Conservation (phyloP, 2,113 vertebrate species). For the Ceratotherium simum region DNA sequence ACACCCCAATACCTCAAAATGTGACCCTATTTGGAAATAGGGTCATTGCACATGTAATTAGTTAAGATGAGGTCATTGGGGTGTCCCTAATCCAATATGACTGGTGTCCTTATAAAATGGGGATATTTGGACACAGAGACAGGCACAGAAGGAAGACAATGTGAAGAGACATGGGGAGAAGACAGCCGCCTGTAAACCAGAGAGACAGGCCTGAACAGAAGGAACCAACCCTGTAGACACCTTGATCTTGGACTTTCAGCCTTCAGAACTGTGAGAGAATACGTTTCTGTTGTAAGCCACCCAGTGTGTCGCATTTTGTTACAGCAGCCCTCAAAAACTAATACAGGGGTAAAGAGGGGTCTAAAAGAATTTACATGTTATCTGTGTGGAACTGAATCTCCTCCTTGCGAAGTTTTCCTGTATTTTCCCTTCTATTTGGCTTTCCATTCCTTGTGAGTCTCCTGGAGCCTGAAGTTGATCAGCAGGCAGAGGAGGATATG, state of each 20-base stretch:
- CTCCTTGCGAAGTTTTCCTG: background rate
- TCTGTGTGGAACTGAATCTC: background rate
- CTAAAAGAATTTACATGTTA: background rate
- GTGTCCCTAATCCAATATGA: background rate
- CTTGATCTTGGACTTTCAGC: background rate
- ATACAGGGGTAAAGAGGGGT: background rate
- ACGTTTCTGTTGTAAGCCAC: background rate
- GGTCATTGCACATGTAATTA: background rate
- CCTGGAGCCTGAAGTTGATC: background rate
- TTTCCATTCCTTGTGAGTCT: background rate
- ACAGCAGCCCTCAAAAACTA: background rate
- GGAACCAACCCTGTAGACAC: background rate
- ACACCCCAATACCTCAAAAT: background rate
- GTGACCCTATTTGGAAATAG: background rate
- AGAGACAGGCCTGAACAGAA: background rate
- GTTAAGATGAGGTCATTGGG: background rate
- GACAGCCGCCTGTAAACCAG: accelerated
- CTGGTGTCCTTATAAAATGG: background rate
- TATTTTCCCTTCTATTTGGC: background rate
- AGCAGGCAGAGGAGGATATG: background rate
- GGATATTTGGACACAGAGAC: background rate
- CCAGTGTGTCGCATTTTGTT: accelerated
- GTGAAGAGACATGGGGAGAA: background rate
- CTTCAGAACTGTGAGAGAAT: background rate
- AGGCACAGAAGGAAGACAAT: background rate